These are phyloP conservation scores for Dallia pectoralis DNA, from an alignment of 2,797 vertebrate genomes.

Conservation along the genomic window DNA sequence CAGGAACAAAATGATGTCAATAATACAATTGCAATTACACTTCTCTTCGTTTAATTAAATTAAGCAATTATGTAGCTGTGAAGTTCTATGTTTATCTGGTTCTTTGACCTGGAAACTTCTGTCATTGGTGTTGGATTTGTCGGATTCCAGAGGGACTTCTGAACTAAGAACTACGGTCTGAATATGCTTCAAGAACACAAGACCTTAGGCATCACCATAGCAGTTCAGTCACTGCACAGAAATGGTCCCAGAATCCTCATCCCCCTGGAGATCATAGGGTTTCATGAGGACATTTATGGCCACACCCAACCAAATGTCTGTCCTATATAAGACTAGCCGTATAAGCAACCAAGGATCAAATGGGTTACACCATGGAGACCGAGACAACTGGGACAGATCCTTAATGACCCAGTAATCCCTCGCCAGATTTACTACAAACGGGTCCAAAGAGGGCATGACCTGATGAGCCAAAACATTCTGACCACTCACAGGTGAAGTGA, in stretches of 20 bases:
- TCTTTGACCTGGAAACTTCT: neutral
- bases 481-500: too few relatives aligned
- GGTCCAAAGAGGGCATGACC: slow-evolving; percentile 34
- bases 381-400: slow-evolving; percentile 45
- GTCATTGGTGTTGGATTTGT: neutral
- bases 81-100: neutral
- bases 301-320: neutral
- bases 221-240: neutral
- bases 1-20: neutral
- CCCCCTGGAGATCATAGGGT: neutral
- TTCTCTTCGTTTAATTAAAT: neutral
- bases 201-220: neutral
- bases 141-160: neutral
- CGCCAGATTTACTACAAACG: slow-evolving; percentile 60
- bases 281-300: neutral
- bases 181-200: neutral
- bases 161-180: neutral
- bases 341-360: slow-evolving; percentile 55
- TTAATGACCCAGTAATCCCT: slow-evolving; percentile 60
- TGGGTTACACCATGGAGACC: slow-evolving; percentile 63
- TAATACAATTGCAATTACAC: neutral
- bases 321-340: slow-evolving; percentile 48
- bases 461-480: too few relatives aligned
- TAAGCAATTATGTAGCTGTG: neutral
- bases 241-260: neutral